Evolutionary conservation across 2,113 vertebrate species (phyloP).

Genomic region (Eira barbara): DNA sequence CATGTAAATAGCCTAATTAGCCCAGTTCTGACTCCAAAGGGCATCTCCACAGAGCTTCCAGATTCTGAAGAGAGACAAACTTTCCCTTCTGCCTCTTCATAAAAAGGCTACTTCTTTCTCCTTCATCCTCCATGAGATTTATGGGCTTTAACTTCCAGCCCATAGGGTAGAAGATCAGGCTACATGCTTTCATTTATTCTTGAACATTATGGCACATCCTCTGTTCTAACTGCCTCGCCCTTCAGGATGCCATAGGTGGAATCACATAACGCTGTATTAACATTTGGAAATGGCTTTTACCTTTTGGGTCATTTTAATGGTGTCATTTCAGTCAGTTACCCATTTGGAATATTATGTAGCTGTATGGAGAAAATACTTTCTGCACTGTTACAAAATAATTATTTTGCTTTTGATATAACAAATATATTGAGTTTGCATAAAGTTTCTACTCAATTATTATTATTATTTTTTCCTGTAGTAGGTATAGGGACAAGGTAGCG

Average conservation of each 20-base stretch:
- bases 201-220: not conserved
- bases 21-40: slow-evolving; percentile 30
- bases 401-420: slow-evolving; percentile 17
- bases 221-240: slow-evolving; percentile 46
- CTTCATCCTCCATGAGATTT: not conserved
- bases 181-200: slow-evolving; percentile 4
- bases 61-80: not conserved
- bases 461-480: not conserved
- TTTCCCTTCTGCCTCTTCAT: slow-evolving; percentile 15
- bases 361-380: not conserved
- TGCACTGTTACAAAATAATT: not conserved
- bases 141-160: slow-evolving; percentile 7
- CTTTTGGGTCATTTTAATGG: slow-evolving; percentile 48
- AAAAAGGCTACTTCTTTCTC: not conserved
- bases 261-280: slow-evolving; percentile 52
- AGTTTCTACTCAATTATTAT: not conserved
- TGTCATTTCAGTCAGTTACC: not conserved
- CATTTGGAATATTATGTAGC: slow-evolving; percentile 26
- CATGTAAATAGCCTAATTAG: slow-evolving; percentile 67
- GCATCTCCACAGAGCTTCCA: not conserved
- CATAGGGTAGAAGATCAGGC: not conserved
- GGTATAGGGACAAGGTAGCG: not conserved
- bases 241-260: slow-evolving; percentile 23
- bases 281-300: slow-evolving; percentile 65
- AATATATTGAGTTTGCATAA: not conserved